These are phyloP conservation scores for Boulengeromyrus knoepffleri DNA, from an alignment of 2,113 vertebrate species.

Conservation along the genomic window DNA sequence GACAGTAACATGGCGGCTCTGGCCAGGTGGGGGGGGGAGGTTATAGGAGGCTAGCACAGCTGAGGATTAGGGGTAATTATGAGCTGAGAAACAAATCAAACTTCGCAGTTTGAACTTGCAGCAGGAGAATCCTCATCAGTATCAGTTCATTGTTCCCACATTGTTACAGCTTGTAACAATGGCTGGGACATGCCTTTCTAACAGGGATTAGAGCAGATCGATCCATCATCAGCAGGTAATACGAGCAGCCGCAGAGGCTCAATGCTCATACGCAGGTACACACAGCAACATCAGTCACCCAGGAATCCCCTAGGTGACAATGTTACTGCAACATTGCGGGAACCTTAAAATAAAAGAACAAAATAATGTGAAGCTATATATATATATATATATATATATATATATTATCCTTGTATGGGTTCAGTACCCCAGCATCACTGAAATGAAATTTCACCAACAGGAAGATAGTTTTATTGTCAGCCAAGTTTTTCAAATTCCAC, in stretches of 20 bases:
- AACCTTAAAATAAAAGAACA: not conserved
- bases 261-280: not conserved
- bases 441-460: not conserved
- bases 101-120: not conserved
- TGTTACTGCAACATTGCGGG: not conserved
- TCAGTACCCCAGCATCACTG: not conserved
- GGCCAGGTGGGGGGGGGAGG: not conserved
- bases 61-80: not conserved
- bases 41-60: not conserved
- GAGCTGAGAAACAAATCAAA: not conserved
- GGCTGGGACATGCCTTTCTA: not conserved
- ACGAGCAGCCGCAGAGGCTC: not conserved
- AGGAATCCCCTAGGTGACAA: not conserved
- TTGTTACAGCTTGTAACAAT: not conserved
- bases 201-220: not conserved
- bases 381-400: no score
- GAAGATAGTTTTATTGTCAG: not conserved
- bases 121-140: not conserved
- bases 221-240: not conserved
- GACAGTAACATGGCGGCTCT: not conserved
- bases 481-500: not conserved
- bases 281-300: not conserved
- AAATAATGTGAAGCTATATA: no score
- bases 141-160: not conserved
- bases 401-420: not conserved